These are phyloP conservation scores for Pyrgus malvae DNA, from an alignment of 2,888 invertebrate species.

Conservation along the genomic window DNA sequence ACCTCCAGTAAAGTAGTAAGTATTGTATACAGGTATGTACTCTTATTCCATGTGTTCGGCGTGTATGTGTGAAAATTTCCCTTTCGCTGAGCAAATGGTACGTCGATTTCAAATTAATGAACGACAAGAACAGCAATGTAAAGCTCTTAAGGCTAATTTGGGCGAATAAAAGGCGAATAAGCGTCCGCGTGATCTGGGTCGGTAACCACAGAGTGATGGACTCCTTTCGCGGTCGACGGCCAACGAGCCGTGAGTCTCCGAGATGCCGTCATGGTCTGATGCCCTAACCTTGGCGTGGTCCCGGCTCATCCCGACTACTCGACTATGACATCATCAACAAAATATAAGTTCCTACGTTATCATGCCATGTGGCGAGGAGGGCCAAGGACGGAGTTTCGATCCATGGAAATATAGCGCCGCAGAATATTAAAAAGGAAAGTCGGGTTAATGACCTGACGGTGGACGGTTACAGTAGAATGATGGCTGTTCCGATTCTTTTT, in stretches of 20 bases:
- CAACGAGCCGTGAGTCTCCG: conserved; percentile 67
- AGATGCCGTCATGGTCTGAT: conserved; percentile 71
- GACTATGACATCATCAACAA: conserved; percentile 67
- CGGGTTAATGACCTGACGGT: conserved; percentile 62
- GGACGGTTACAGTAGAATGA: conserved; percentile 56
- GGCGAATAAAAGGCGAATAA: conserved; percentile 59
- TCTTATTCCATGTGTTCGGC: no score
- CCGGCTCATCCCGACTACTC: conserved; percentile 59
- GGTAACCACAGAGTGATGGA: conserved; percentile 52
- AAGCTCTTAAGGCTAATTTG: conserved; percentile 47
- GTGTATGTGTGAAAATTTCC: conserved; percentile 5
- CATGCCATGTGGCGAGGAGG: conserved; percentile 47
- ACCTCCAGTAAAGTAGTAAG: background rate
- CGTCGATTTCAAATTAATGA: conserved; percentile 50
- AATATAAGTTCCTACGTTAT: conserved; percentile 46
- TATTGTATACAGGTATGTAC: no score
- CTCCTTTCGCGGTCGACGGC: conserved; percentile 63
- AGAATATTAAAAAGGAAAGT: conserved; percentile 73
- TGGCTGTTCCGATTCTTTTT: conserved; percentile 60
- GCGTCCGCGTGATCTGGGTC: conserved; percentile 61
- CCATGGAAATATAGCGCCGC: conserved; percentile 50
- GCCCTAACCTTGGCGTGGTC: conserved; percentile 72
- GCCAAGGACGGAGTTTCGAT: conserved; percentile 65
- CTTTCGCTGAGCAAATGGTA: conserved; percentile 44
- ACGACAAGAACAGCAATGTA: conserved; percentile 41